Base-by-base conservation (phyloP, 2,797 vertebrate genomes). In the Hyperoplus immaculatus region DNA sequence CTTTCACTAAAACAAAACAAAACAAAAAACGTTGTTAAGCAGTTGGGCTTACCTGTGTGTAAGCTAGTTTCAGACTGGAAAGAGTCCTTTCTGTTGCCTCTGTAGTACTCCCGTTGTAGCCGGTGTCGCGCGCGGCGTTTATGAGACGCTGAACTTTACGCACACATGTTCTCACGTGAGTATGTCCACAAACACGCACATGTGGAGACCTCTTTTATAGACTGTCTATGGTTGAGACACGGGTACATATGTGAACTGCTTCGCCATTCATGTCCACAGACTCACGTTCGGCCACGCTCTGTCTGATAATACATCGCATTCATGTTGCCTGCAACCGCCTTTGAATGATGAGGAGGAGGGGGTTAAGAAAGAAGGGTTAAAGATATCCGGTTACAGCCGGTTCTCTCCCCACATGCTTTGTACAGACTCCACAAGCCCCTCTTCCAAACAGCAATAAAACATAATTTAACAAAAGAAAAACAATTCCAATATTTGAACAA, bases 311-410 rank as follows among this genome's bases (percentile, higher is more conserved):
- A 4, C 29, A 15, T 29, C n/a, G 15, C 49, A 29, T 57, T 68
- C 45, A 66, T 55, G 42, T 6, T 4, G 3, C 2, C 4, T 69
- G 56, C 65, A 49, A 47, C 72, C 29, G 29, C 29, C 29, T 29
- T 29, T 29, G 29, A 29, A 29, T 42, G 0, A 0, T 1, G 42
- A 6, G 14, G 5, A 41, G 16, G 38, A 42, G 13, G 46, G 47
- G 41, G 6, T 4, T n/a, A 4, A 12, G 7, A 39, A 4, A 14
- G 8, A 39, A 9, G 51, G 78, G 58, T 77, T 67, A 45, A 69
- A 62, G 5, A 9, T 58, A 88, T 90, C 87, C 82, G 84, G 88
- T 90, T 89, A 13, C 83, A 82, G 43, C 84, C 80, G 83, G 88
- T 84, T 89, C 57, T 69, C 6, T 10, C 9, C 13, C 14, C n/a